Conservation (phyloP, 2,113 vertebrate genomes). For the Ailuropoda melanoleuca region DNA sequence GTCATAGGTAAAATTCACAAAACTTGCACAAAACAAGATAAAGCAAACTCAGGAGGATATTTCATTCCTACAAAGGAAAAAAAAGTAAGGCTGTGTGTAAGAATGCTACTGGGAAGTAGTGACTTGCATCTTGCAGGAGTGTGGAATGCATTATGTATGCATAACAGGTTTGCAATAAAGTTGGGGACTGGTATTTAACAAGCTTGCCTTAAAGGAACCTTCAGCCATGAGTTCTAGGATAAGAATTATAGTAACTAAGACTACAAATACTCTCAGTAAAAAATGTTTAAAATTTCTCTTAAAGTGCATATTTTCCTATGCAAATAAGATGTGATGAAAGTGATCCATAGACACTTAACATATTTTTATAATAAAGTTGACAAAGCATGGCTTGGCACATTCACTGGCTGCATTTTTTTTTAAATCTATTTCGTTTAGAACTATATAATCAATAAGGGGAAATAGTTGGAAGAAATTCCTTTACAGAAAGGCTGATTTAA, state of each 20-base stretch:
- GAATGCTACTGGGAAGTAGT: slow-evolving; percentile 15
- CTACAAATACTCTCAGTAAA: not conserved
- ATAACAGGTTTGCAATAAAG: slow-evolving; percentile 61
- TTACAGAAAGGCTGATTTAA: not conserved
- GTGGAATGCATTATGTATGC: slow-evolving; percentile 48
- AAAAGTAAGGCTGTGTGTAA: not conserved
- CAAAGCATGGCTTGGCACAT: slow-evolving; percentile 3
- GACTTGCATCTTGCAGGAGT: not conserved
- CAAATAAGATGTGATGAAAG: slow-evolving; percentile 1
- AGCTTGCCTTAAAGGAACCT: slow-evolving; percentile 44
- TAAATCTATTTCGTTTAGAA: slow-evolving; percentile 7
- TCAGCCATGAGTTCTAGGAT: not conserved
- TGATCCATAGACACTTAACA: slow-evolving; percentile 8
- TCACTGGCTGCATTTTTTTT: not conserved
- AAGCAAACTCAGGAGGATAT: slow-evolving; percentile 43
- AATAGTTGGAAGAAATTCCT: slow-evolving; percentile 18
- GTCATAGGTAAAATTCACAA: slow-evolving; percentile 68
- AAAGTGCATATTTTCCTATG: not conserved
- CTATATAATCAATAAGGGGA: not conserved
- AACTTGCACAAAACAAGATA: slow-evolving; percentile 66
- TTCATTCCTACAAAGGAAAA: not conserved
- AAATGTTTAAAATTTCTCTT: not conserved
- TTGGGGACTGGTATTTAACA: slow-evolving; percentile 40
- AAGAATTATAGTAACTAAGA: slow-evolving; percentile 26
- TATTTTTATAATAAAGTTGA: slow-evolving; percentile 54